phyloP scores from a whole-genome alignment of 2,888 invertebrate species.

The Eupithecia inturbata region DNA sequence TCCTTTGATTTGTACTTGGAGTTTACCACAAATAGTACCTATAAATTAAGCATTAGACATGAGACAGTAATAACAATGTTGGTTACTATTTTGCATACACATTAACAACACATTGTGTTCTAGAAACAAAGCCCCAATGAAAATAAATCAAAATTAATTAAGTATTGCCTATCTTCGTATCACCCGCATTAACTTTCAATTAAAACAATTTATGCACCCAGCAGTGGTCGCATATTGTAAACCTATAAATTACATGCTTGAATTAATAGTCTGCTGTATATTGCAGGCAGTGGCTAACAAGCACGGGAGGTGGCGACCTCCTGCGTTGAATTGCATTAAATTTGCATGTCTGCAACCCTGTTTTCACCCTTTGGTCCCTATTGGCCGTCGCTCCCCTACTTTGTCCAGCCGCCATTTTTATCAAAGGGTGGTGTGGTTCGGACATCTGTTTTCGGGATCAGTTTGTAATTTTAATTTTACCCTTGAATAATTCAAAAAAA shows the following conservation, averaged over 20 bases:
- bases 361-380: conserved; percentile 56
- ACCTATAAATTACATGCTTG: conserved; percentile 76
- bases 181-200: conserved; percentile 81
- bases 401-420: conserved; percentile 68
- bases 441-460: conserved; percentile 58
- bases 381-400: conserved; percentile 45
- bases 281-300: conserved; percentile 62
- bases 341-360: conserved; percentile 80
- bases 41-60: not conserved
- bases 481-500: conserved; percentile 29
- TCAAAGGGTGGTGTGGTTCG: conserved; percentile 53
- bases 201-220: conserved; percentile 75
- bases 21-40: not conserved
- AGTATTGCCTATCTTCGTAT: conserved; percentile 28
- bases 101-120: not conserved
- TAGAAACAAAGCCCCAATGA: conserved; percentile 19
- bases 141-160: conserved; percentile 31
- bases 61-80: not conserved
- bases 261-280: conserved; percentile 76
- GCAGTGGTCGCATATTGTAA: conserved; percentile 55
- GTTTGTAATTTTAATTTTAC: conserved; percentile 52
- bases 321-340: conserved; percentile 74
- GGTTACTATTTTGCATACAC: not conserved
- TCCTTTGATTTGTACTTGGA: not conserved
- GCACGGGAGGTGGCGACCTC: conserved; percentile 67